Conservation (phyloP, 2,113 vertebrate genomes). For the Zosterops pallidus region DNA sequence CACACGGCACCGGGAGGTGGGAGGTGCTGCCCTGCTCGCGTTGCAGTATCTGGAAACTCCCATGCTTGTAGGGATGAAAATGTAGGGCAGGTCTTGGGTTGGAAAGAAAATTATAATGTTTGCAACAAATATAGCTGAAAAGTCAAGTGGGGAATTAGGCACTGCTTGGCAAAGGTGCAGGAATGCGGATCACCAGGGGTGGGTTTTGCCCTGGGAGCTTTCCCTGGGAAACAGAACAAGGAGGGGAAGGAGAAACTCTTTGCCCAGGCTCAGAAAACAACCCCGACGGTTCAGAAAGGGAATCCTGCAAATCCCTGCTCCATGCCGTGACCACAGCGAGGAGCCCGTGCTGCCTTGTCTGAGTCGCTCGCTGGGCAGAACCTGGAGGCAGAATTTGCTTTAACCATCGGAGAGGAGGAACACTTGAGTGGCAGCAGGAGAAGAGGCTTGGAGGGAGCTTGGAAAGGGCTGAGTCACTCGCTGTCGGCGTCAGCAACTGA, state of each 20-base stretch:
- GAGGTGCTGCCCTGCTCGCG: background rate
- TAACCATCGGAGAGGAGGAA: background rate
- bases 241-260: background rate
- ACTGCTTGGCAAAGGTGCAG: background rate
- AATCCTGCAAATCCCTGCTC: background rate
- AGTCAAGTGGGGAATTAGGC: background rate
- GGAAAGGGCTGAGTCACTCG: constrained; percentile 30
- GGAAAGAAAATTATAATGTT: background rate
- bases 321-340: fast-evolving
- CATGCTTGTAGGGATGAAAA: background rate
- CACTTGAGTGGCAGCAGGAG: background rate
- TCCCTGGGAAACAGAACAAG: background rate
- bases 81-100: constrained; percentile 16
- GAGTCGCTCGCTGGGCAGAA: background rate
- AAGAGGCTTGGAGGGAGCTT: background rate
- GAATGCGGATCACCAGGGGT: fast-evolving
- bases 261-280: background rate
- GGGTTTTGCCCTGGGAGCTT: background rate
- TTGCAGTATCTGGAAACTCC: background rate
- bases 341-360: background rate
- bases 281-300: background rate
- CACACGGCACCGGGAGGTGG: background rate
- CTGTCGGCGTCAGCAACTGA: background rate
- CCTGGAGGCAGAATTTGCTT: background rate
- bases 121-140: background rate